Evolutionary conservation across 2,888 invertebrate genomes (phyloP).

Genomic region (Tholera decimalis): DNA sequence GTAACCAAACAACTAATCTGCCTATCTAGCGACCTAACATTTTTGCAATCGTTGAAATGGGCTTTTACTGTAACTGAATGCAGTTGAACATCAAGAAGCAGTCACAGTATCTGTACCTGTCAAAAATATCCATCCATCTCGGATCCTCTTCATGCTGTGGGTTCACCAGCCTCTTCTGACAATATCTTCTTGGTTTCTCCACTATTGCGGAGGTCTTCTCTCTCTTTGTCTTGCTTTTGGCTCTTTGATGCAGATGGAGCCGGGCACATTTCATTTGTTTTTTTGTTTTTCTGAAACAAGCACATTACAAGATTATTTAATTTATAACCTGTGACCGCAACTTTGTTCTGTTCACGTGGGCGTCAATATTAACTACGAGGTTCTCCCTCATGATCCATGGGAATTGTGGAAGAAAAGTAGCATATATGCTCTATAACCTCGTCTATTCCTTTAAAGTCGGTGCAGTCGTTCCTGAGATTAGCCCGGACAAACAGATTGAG

Average conservation of each 20-base stretch:
- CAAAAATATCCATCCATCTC: constrained; percentile 77
- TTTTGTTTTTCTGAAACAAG: constrained; percentile 9
- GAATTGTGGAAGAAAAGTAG: too few relatives aligned
- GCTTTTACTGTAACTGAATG: too few relatives aligned
- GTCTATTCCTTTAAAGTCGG: too few relatives aligned
- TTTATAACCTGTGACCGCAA: neutral
- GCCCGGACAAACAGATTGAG: too few relatives aligned
- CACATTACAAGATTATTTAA: neutral
- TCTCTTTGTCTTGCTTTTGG: constrained; percentile 67
- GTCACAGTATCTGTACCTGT: constrained; percentile 69
- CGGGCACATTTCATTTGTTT: constrained; percentile 85
- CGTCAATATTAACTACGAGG: too few relatives aligned
- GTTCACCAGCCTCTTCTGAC: constrained; percentile 84
- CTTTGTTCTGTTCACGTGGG: neutral
- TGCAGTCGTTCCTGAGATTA: too few relatives aligned
- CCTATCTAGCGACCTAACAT: too few relatives aligned
- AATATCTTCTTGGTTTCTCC: constrained; percentile 81
- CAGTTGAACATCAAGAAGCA: too few relatives aligned
- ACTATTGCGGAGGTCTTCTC: constrained; percentile 47
- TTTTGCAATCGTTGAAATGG: too few relatives aligned
- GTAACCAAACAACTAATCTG: too few relatives aligned
- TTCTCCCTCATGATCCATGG: too few relatives aligned
- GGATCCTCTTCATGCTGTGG: constrained; percentile 85
- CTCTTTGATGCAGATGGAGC: constrained; percentile 82
- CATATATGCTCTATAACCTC: too few relatives aligned